A percentile compares a stretch with the other conserved stretches of the same genome.
These are phyloP conservation scores for Pardalotus punctatus DNA, from an alignment of 2,113 vertebrate species.

Conservation along the genomic window DNA sequence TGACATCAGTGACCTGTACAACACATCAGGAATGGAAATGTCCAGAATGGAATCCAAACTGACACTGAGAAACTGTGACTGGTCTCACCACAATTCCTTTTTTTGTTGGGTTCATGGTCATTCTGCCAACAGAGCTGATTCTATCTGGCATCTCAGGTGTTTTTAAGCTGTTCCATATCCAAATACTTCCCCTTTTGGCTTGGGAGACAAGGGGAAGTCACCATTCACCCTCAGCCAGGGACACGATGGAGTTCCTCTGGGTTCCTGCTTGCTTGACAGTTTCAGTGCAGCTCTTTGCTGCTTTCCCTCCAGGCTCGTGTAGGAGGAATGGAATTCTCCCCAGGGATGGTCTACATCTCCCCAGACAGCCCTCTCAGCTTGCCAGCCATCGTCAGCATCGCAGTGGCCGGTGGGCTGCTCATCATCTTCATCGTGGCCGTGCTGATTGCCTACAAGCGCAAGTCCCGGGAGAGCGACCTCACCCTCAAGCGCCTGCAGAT, in stretches of 20 bases:
- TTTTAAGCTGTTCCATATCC: neutral
- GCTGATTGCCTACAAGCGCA: constrained; percentile 97
- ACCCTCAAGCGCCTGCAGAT: constrained; percentile 97
- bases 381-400: constrained; percentile 95
- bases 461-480: constrained; percentile 95
- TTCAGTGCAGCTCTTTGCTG: accelerated
- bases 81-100: neutral
- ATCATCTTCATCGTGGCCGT: constrained; percentile 96
- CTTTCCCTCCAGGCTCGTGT: constrained; percentile 84
- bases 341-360: constrained; percentile 94
- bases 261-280: neutral
- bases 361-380: constrained; percentile 96
- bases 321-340: constrained; percentile 94
- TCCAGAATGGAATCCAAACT: neutral
- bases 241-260: neutral
- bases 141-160: neutral
- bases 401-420: constrained; percentile 89
- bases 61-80: accelerated
- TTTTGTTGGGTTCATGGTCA: neutral
- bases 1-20: neutral
- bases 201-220: neutral
- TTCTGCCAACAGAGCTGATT: neutral
- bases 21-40: neutral
- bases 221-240: neutral
- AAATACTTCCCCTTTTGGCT: neutral